A percentile compares a stretch with the other conserved stretches of the same genome.
phyloP scores from a whole-genome alignment of 2,113 vertebrate genomes.

The Neodon shergylaensis region DNA sequence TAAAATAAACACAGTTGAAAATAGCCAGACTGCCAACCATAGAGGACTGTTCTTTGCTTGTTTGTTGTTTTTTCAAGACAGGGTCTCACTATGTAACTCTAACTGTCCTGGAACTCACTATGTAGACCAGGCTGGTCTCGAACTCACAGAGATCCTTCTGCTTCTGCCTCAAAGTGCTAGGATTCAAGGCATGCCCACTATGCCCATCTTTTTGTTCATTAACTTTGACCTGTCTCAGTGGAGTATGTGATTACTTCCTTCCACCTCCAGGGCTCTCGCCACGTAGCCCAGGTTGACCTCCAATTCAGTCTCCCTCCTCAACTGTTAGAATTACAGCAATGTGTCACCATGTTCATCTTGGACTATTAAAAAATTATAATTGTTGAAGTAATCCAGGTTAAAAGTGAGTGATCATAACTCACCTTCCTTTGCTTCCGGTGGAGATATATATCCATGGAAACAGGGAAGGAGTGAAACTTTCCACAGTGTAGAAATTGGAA shows the following conservation, averaged over 20 bases:
- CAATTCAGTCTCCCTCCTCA: neutral
- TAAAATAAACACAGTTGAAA: neutral
- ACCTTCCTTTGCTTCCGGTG: neutral
- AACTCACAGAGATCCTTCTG: neutral
- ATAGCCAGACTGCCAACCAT: neutral
- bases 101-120: neutral
- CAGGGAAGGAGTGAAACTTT: neutral
- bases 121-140: neutral
- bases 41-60: neutral
- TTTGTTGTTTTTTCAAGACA: neutral
- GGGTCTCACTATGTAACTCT: neutral
- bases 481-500: neutral
- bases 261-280: neutral
- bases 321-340: neutral
- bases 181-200: neutral
- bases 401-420: neutral
- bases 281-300: neutral
- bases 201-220: neutral
- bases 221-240: neutral
- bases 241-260: neutral
- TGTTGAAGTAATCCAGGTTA: neutral
- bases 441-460: neutral
- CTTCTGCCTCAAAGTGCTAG: neutral
- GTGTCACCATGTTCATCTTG: neutral
- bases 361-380: neutral